Conservation (phyloP, 2,888 invertebrate species). For the Melieria crassipennis region DNA sequence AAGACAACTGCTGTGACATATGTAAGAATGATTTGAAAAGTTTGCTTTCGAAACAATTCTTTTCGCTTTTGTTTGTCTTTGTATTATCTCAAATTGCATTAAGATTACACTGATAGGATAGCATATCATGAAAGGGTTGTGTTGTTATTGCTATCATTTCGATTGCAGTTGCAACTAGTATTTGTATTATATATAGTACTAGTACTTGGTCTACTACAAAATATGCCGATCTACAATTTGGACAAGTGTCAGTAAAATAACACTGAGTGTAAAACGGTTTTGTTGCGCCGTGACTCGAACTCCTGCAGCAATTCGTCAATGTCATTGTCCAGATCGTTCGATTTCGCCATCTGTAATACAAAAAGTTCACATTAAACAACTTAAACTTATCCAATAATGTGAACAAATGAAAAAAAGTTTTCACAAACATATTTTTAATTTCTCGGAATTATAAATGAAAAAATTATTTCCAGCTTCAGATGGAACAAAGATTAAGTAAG, state of each 20-base stretch:
- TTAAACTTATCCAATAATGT: not conserved
- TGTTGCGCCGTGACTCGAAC: slow-evolving; percentile 87
- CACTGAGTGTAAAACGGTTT: slow-evolving; percentile 91
- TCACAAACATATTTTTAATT: slow-evolving; percentile 19
- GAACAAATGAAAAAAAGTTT: slow-evolving; percentile 14
- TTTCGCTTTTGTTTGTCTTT: too few species aligned
- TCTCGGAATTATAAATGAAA: too few species aligned
- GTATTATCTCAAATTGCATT: too few species aligned
- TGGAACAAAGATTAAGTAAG: too few species aligned
- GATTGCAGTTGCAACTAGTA: not conserved
- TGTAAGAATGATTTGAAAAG: too few species aligned
- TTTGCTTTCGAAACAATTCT: too few species aligned
- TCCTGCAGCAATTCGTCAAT: slow-evolving; percentile 95
- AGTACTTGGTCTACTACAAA: too few species aligned
- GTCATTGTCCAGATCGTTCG: slow-evolving; percentile 95
- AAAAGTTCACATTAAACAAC: slow-evolving; percentile 1
- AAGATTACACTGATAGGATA: slow-evolving; percentile 13
- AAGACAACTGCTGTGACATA: too few species aligned
- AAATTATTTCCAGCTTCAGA: too few species aligned
- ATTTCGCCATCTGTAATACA: slow-evolving; percentile 74
- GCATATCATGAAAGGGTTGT: not conserved
- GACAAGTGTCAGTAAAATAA: slow-evolving; percentile 82
- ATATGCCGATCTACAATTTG: slow-evolving; percentile 10
- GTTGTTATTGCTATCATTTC: not conserved
- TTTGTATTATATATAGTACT: too few species aligned